Conservation (phyloP, 2,797 vertebrate species). For the Myotis findleyi region DNA sequence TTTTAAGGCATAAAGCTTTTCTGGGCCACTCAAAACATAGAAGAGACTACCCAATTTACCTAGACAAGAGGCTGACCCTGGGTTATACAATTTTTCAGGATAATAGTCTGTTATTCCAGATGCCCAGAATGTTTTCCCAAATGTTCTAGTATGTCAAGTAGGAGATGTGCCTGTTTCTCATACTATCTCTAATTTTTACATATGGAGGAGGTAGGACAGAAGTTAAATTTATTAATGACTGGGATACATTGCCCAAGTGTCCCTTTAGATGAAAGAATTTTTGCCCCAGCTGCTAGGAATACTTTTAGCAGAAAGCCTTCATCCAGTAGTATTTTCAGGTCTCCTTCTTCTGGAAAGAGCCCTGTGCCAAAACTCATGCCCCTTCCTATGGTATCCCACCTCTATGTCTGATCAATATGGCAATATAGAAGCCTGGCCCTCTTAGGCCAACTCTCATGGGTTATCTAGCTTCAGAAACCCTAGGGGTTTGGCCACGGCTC, state of each 20-base stretch:
- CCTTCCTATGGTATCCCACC: neutral
- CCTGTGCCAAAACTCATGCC: too few species aligned
- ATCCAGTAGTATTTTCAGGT: neutral
- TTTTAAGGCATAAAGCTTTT: conserved; percentile 1
- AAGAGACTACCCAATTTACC: neutral
- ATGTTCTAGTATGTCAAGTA: neutral
- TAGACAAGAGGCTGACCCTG: neutral
- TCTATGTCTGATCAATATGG: neutral
- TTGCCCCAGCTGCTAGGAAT: neutral
- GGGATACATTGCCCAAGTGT: neutral
- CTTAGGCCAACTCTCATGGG: neutral
- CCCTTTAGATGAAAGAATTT: neutral
- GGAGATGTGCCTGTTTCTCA: neutral
- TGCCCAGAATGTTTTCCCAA: neutral
- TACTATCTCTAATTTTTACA: neutral
- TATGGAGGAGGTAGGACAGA: neutral
- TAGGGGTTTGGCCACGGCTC: accelerated
- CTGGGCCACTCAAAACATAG: neutral
- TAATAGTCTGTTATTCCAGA: neutral
- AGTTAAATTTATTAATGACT: neutral
- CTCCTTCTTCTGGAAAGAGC: neutral
- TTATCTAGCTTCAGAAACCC: neutral
- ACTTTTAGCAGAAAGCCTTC: neutral
- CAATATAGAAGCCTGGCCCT: neutral
- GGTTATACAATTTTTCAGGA: neutral